Conservation (phyloP, 2,797 vertebrate genomes). For the Spheniscus humboldti region DNA sequence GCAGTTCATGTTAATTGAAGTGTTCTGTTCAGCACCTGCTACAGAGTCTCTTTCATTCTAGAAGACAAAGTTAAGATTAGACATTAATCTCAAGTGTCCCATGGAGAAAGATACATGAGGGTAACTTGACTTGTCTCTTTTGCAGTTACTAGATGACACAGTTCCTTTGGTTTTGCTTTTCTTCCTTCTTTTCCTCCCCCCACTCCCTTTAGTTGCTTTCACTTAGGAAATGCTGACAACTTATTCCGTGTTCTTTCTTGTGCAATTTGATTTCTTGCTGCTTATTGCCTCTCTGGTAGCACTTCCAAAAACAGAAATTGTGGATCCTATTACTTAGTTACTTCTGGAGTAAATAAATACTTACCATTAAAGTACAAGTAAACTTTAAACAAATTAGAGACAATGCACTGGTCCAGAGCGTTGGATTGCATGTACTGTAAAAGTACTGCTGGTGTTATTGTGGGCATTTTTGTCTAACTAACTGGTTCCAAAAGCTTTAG, state of each 20-base stretch:
- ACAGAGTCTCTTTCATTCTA: neutral
- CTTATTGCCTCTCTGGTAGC: neutral
- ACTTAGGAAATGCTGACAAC: neutral
- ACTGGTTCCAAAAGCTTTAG: neutral
- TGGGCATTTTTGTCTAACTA: neutral
- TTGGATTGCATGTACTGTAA: neutral
- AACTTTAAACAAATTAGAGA: neutral
- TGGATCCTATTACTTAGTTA: neutral
- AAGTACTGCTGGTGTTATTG: neutral
- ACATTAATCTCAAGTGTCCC: neutral
- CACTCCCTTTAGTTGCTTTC: neutral
- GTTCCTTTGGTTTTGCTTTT: neutral
- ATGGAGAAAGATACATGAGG: neutral
- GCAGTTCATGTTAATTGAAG: neutral
- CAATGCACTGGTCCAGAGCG: neutral
- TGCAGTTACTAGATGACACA: neutral
- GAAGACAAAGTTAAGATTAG: neutral
- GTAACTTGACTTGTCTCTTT: neutral
- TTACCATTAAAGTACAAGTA: neutral
- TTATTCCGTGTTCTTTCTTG: neutral
- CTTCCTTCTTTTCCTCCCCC: neutral
- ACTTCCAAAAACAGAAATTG: neutral
- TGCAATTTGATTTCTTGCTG: neutral
- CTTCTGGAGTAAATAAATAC: neutral
- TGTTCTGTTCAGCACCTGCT: neutral